These are phyloP conservation scores for Crambe crambe DNA, from an alignment of 37 sponge, comb jelly and placozoan species.

Conservation along the genomic window DNA sequence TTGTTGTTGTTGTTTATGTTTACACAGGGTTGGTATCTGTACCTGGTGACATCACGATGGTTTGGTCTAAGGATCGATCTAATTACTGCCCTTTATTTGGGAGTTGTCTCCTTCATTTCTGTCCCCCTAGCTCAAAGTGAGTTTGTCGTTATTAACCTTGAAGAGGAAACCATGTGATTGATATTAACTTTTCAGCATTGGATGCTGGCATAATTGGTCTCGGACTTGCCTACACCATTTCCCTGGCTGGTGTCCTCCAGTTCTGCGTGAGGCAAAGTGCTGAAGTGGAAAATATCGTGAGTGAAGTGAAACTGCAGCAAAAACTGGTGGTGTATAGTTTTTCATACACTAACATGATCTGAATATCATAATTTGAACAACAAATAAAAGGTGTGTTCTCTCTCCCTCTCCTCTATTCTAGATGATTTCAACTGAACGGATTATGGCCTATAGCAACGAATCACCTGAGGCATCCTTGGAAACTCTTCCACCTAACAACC, in stretches of 20 bases:
- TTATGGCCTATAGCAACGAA: constrained; percentile 62
- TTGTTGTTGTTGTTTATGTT: too few species aligned
- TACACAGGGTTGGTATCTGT: constrained; percentile 64
- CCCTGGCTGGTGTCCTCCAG: constrained; percentile 80
- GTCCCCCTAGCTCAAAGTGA: constrained; percentile 40
- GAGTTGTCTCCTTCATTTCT: constrained; percentile 51
- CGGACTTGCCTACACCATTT: constrained; percentile 66
- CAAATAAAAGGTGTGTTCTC: too few species aligned
- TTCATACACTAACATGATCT: neutral
- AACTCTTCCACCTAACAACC: constrained; percentile 25
- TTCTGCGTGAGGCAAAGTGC: constrained; percentile 77
- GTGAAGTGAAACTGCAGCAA: neutral
- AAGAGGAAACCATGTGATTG: too few species aligned
- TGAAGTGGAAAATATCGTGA: constrained; percentile 83
- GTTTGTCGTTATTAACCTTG: neutral
- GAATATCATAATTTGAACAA: constrained; percentile 71
- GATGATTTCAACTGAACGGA: constrained; percentile 63
- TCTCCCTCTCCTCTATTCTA: constrained; percentile 28
- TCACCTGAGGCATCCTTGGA: constrained; percentile 65
- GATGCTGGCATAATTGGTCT: constrained; percentile 70
- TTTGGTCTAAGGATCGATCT: constrained; percentile 77
- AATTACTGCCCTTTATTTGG: constrained; percentile 48
- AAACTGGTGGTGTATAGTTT: neutral
- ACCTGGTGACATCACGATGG: constrained; percentile 71
- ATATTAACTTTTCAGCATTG: too few species aligned